Conservation (phyloP, 2,113 vertebrate genomes). For the Ailuropoda melanoleuca region DNA sequence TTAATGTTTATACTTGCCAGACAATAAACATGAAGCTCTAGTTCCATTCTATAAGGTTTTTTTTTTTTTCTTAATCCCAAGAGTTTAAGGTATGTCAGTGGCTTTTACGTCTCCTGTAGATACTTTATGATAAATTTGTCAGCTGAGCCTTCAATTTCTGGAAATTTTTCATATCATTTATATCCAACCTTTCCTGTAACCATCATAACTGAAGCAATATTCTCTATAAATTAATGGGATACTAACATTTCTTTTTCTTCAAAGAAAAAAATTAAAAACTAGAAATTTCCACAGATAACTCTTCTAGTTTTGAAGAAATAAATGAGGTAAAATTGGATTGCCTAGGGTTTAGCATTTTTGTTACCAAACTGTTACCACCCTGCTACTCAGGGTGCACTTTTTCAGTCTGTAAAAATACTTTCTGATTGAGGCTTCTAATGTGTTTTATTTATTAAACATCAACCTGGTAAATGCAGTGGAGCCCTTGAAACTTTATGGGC, state of each 20-base stretch:
- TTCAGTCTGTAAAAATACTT: neutral
- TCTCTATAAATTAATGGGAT: neutral
- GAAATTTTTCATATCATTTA: neutral
- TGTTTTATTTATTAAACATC: neutral
- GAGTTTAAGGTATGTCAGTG: neutral
- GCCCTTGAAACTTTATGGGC: neutral
- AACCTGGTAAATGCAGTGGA: neutral
- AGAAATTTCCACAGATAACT: neutral
- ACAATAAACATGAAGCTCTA: neutral
- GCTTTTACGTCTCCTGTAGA: neutral
- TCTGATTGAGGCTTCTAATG: neutral
- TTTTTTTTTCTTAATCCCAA: neutral
- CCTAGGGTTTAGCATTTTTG: neutral
- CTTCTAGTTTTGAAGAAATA: slow-evolving; percentile 28
- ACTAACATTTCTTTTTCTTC: neutral
- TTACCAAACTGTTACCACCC: neutral
- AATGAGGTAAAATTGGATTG: neutral
- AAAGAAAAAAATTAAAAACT: neutral
- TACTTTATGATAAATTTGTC: neutral
- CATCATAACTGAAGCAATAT: neutral
- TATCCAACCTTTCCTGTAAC: neutral
- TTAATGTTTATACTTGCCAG: neutral
- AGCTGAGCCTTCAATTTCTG: neutral
- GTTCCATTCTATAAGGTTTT: neutral
- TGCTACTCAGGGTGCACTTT: neutral